Percentiles rank a stretch among this genome's conserved stretches.
These are phyloP conservation scores for Apostichopus japonicus DNA, from an alignment of 35 echinoderm and acorn worm genomes.

Conservation along the genomic window DNA sequence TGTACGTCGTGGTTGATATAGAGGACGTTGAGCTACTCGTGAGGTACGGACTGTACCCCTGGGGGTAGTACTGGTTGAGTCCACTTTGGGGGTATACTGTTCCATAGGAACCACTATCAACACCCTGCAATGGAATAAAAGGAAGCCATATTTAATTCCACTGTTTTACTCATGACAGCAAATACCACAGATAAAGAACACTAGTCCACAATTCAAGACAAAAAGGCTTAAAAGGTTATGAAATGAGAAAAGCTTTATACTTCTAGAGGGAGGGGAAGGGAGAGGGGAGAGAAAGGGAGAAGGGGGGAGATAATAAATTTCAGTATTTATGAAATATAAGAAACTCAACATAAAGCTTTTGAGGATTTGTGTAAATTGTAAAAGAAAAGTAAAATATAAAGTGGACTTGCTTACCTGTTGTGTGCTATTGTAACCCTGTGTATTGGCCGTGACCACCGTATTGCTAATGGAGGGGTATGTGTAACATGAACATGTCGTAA, in stretches of 20 bases:
- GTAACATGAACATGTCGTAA: constrained; percentile 72
- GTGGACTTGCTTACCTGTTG: constrained; percentile 70
- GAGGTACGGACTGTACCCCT: constrained; percentile 83
- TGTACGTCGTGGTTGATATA: constrained; percentile 81
- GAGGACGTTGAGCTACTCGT: constrained; percentile 68
- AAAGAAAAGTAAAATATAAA: no score
- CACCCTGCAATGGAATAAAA: constrained; percentile 32
- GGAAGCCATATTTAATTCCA: not conserved
- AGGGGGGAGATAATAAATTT: no score
- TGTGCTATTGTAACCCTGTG: constrained; percentile 95
- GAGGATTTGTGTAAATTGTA: no score
- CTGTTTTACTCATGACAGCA: not conserved
- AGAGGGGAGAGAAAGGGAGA: no score
- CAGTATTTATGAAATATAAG: no score
- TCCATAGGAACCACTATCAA: constrained; percentile 91
- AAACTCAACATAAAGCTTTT: no score
- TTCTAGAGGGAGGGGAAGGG: no score
- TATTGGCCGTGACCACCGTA: constrained; percentile 78
- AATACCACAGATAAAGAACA: not conserved
- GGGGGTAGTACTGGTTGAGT: constrained; percentile 95
- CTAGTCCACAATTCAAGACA: no score
- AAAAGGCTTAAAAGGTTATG: no score
- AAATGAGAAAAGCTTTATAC: no score
- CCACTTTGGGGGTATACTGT: constrained; percentile 79
- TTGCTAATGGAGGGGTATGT: constrained; percentile 91